Evolutionary conservation across 37 sponge, comb jelly and placozoan genomes (phyloP).

Genomic region (Beroe forskalii): DNA sequence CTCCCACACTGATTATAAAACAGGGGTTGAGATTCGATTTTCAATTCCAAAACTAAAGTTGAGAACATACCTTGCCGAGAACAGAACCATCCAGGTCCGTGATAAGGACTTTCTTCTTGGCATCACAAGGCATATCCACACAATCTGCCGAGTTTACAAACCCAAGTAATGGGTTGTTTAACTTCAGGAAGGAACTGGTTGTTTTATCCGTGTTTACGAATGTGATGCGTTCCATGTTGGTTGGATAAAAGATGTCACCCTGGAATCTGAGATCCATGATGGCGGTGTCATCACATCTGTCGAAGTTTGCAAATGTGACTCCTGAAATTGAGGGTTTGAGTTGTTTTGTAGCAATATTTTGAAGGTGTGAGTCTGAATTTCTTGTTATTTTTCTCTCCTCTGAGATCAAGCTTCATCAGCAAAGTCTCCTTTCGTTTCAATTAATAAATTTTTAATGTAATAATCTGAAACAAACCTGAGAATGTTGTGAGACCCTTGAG

Average conservation of each 20-base stretch:
- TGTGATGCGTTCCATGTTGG: neutral
- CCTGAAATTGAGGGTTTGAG: too few relatives aligned
- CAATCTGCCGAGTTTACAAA: conserved; percentile 93
- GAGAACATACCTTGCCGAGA: conserved; percentile 65
- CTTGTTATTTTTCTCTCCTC: too few relatives aligned
- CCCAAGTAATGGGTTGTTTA: conserved; percentile 55
- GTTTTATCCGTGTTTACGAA: neutral
- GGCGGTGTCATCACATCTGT: conserved; percentile 18
- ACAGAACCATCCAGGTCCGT: conserved; percentile 79
- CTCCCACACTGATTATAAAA: too few relatives aligned
- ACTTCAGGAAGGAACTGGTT: neutral
- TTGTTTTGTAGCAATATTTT: too few relatives aligned
- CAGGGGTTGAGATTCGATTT: too few relatives aligned
- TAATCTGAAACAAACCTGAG: neutral
- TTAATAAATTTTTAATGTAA: too few relatives aligned
- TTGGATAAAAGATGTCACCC: conserved; percentile 11
- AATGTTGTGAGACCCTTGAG: conserved; percentile 28
- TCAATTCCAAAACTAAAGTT: too few relatives aligned
- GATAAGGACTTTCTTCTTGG: conserved; percentile 79
- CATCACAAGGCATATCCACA: conserved; percentile 98
- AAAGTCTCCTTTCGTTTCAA: too few relatives aligned
- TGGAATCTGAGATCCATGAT: conserved; percentile 6
- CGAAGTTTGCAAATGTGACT: conserved; percentile 27
- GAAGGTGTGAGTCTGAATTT: too few relatives aligned
- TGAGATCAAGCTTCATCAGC: too few relatives aligned